Percentiles rank a stretch among this genome's conserved stretches.
These are phyloP conservation scores for Karalla daura DNA, from an alignment of 2,797 vertebrate species.

Conservation along the genomic window DNA sequence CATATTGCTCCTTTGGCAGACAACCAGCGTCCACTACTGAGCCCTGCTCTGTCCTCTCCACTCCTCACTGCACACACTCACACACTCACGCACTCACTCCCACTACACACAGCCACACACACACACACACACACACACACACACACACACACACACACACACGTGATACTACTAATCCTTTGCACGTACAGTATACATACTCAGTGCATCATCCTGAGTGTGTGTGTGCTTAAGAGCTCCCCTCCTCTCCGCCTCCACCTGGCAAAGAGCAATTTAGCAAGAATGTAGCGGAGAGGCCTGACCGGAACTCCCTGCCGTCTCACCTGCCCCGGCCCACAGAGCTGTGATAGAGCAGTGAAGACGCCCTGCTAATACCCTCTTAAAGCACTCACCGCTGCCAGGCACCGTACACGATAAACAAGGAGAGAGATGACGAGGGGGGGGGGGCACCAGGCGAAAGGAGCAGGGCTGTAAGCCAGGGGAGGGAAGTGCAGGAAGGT, in stretches of 20 bases:
- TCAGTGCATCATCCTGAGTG: conserved; percentile 23
- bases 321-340: conserved; percentile 73
- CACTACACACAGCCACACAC: conserved; percentile 37
- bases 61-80: conserved; percentile 36
- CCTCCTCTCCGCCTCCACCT: conserved; percentile 56
- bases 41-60: conserved; percentile 64
- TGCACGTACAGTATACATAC: conserved; percentile 31
- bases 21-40: conserved; percentile 72
- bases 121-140: conserved; percentile 14
- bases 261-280: conserved; percentile 76
- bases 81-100: conserved; percentile 16
- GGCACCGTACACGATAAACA: conserved; percentile 29
- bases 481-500: conserved; percentile 4
- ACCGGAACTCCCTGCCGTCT: conserved; percentile 82
- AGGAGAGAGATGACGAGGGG: conserved; percentile 31
- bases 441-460: conserved; percentile 28
- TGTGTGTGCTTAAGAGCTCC: conserved; percentile 19
- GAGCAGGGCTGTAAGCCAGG: conserved; percentile 17
- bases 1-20: conserved; percentile 75
- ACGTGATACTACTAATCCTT: conserved; percentile 69
- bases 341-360: conserved; percentile 68
- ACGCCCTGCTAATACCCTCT: conserved; percentile 71
- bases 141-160: conserved; percentile 27
- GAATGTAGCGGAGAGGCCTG: conserved; percentile 71
- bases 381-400: conserved; percentile 63